phyloP scores from a whole-genome alignment of 1,140 invertebrate species.

The Augochlora pura region DNA sequence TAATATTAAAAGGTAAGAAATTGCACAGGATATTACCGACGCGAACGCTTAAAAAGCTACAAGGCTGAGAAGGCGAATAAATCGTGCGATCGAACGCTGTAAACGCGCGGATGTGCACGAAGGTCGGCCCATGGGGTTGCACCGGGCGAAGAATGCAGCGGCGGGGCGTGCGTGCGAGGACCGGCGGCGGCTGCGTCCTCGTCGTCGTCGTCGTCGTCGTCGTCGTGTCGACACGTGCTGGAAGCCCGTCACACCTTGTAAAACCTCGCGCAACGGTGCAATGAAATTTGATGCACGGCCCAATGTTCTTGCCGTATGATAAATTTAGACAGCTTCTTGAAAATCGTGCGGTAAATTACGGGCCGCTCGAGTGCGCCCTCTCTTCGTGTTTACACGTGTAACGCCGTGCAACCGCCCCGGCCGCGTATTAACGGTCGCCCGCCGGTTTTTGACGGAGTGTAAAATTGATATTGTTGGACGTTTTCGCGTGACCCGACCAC shows the following conservation, averaged over 20 bases:
- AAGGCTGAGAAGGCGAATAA: not conserved
- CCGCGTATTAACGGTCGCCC: not conserved
- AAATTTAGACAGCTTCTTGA: slow-evolving; percentile 34
- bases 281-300: slow-evolving; percentile 49
- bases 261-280: slow-evolving; percentile 56
- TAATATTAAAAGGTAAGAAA: not conserved
- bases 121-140: slow-evolving; percentile 22
- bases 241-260: slow-evolving; percentile 67
- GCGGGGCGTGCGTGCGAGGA: slow-evolving; percentile 12
- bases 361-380: slow-evolving; percentile 17
- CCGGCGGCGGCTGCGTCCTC: no score
- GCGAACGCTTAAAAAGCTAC: not conserved
- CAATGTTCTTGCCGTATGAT: slow-evolving; percentile 42
- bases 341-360: slow-evolving; percentile 41
- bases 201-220: slow-evolving; percentile 30
- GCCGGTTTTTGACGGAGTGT: no score
- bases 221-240: slow-evolving; percentile 63
- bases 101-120: not conserved
- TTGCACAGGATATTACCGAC: no score
- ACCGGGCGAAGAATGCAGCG: slow-evolving; percentile 48
- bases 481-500: not conserved
- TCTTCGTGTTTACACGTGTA: slow-evolving; percentile 40
- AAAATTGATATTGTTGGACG: not conserved
- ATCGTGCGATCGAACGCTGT: slow-evolving; percentile 7
- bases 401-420: no score